Evolutionary conservation across 1,140 invertebrate genomes (phyloP), one percentile per base, ranked within the genome.

Genomic region (Galendromus occidentalis): DNA sequence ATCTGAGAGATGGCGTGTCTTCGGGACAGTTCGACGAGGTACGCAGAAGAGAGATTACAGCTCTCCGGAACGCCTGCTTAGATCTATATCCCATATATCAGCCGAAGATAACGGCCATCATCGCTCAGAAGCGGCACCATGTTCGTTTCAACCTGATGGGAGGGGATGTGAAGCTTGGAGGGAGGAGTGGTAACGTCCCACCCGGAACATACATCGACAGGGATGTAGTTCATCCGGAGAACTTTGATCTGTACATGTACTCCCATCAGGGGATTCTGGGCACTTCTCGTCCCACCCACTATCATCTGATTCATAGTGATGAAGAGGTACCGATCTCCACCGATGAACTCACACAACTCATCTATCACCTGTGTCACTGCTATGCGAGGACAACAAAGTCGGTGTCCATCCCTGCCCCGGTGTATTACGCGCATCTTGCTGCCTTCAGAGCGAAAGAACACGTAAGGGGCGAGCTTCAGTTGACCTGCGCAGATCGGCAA

Each of bases 251-350:
- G 29, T 71, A 65, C 42, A 39, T 71, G 30, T 64, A 55, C 29
- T 44, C 47, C n/a, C 70, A 71, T 67, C 9, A 66, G 20, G 83
- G 82, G 69, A 80, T 84, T 51, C 82, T 71, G 66, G 70, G 70
- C n/a, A 71, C 70, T 1, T 69, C 67, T 6, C 33, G 69, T 7
- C 70, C 71, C 9, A 44, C 68, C 18, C 69, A 71, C 22, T 71
- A 71, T 42, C 65, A 65, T 14, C 68, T 71, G 7, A 39, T 71
- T 1, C 64, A 44, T 29, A 20, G 4, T 5, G 14, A 59, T 25
- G 22, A 25, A 1, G 22, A 59, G 1, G 68, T 69, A 25, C 51
- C 68, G 17, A 65, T 71, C 29, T 64, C 66, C 1, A 45, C 68
- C 1, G 69, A 71, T 66, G 66, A 71, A 4, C 17, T 71, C 0